Conservation (phyloP, 1,140 invertebrate genomes). For the Dinothrombium tinctorium region DNA sequence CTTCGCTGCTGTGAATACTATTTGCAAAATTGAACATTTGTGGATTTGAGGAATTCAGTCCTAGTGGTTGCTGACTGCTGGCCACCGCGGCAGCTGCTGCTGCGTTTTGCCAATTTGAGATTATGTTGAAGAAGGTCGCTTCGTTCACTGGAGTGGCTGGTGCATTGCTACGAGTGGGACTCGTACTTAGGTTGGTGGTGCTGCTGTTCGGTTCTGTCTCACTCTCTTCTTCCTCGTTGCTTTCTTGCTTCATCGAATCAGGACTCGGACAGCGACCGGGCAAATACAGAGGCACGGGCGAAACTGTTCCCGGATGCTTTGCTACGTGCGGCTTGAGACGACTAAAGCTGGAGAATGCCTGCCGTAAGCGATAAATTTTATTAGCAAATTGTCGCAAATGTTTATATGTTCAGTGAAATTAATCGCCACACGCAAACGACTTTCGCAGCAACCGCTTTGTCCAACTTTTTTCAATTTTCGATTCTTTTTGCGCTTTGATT, state of each 20-base stretch:
- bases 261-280: slow-evolving; percentile 3
- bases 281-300: slow-evolving; percentile 12
- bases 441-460: too few species aligned
- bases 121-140: not conserved
- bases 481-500: too few species aligned
- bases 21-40: too few species aligned
- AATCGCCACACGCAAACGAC: too few species aligned
- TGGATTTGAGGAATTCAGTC: slow-evolving; percentile 1
- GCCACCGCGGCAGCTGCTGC: slow-evolving; percentile 1
- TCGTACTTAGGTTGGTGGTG: slow-evolving; percentile 35
- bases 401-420: too few species aligned
- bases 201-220: too few species aligned
- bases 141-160: not conserved
- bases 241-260: not conserved
- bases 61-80: not conserved
- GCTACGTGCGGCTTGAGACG: slow-evolving; percentile 22
- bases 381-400: slow-evolving; percentile 2
- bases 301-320: slow-evolving; percentile 19
- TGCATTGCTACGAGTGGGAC: not conserved
- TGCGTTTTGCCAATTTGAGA: not conserved
- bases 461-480: too few species aligned
- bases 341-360: slow-evolving; percentile 23
- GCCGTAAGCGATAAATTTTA: not conserved
- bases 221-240: slow-evolving; percentile 37
- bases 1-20: too few species aligned